Percentiles rank a stretch among this genome's conserved stretches.
These are phyloP conservation scores for Hippopotamus amphibius DNA, from an alignment of 2,113 vertebrate genomes.

Conservation along the genomic window DNA sequence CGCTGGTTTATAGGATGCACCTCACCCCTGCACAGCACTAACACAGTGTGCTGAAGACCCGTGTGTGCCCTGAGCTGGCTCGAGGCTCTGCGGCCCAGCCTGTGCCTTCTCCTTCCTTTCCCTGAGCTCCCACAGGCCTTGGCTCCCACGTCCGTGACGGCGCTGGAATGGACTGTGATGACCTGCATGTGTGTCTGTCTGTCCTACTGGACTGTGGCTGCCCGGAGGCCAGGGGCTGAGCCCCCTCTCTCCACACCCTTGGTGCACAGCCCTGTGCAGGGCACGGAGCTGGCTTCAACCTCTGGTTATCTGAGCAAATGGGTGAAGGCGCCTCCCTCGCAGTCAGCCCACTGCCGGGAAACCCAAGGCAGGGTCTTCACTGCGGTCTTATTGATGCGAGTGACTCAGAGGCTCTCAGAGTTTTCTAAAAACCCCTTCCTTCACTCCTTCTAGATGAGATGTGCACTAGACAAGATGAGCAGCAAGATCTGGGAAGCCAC, in stretches of 20 bases:
- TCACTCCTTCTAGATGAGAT: background rate
- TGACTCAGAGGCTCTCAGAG: background rate
- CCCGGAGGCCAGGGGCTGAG: background rate
- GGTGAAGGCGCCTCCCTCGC: background rate
- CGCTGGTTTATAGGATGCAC: background rate
- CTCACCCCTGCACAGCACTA: background rate
- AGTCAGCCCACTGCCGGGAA: background rate
- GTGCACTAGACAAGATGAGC: background rate
- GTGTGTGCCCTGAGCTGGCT: fast-evolving
- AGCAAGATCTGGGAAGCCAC: background rate
- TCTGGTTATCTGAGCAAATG: fast-evolving
- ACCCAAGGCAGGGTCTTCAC: background rate
- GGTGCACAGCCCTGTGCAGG: background rate
- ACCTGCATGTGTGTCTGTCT: background rate
- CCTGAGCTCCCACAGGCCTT: background rate
- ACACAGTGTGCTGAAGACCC: background rate
- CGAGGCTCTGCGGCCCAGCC: background rate
- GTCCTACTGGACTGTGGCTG: background rate
- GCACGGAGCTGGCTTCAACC: background rate
- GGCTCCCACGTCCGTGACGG: background rate
- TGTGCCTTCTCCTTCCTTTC: background rate
- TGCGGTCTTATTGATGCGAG: background rate
- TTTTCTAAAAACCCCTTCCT: background rate
- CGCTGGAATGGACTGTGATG: background rate
- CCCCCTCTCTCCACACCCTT: background rate